A percentile compares a stretch with the other conserved stretches of the same genome.
phyloP scores from a whole-genome alignment of 2,888 invertebrate species.

The Nysson spinosus region DNA sequence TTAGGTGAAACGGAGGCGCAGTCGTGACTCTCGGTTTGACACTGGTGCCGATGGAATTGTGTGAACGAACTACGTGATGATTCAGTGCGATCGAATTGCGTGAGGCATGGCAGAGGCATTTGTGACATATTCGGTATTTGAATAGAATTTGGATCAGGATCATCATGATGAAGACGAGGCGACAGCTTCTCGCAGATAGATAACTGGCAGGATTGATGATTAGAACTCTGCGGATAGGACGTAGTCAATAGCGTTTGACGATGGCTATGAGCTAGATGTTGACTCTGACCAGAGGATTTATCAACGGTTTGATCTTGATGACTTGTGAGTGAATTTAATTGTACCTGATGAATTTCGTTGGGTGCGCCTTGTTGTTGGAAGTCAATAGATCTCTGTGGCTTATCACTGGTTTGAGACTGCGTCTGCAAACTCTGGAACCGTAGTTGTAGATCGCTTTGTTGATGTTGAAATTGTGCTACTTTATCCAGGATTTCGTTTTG shows the following conservation, averaged over 20 bases:
- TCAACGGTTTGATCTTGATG: constrained; percentile 60
- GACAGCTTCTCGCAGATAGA: constrained; percentile 69
- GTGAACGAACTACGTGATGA: constrained; percentile 65
- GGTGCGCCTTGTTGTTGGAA: constrained; percentile 48
- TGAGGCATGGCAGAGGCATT: constrained; percentile 69
- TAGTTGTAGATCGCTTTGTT: constrained; percentile 70
- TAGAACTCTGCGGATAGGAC: constrained; percentile 51
- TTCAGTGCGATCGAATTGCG: constrained; percentile 71
- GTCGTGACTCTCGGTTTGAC: constrained; percentile 62
- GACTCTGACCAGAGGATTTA: constrained; percentile 59
- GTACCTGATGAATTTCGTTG: constrained; percentile 57
- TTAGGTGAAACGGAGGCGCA: constrained; percentile 30
- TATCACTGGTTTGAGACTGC: constrained; percentile 68
- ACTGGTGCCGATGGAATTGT: constrained; percentile 69
- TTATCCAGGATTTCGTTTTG: constrained; percentile 75
- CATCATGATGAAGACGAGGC: constrained; percentile 68
- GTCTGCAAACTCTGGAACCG: constrained; percentile 69
- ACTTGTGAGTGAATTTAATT: constrained; percentile 59
- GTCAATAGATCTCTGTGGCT: constrained; percentile 59
- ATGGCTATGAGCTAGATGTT: constrained; percentile 54
- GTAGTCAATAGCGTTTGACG: constrained; percentile 64
- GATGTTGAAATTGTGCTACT: constrained; percentile 73
- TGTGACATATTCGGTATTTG: constrained; percentile 70
- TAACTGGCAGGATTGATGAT: constrained; percentile 61
- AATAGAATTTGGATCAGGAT: constrained; percentile 58